Percentiles rank a stretch among this genome's conserved stretches.
These are phyloP conservation scores for Drosophila subobscura DNA, from an alignment of 1,140 invertebrate species.

Conservation along the genomic window DNA sequence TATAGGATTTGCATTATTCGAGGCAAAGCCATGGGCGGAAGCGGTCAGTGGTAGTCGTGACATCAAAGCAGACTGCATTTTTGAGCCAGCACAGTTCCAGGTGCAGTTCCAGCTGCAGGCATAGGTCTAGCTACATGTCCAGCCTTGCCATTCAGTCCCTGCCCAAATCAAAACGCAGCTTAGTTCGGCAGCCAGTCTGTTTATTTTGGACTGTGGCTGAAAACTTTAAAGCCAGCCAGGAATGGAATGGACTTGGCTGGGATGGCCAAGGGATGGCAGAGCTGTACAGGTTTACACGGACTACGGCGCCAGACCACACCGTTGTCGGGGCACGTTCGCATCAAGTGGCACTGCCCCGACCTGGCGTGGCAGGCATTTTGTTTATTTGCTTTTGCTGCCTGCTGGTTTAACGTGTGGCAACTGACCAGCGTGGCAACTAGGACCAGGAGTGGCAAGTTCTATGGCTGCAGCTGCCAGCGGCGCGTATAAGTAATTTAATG, in stretches of 20 bases:
- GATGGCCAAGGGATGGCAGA: too few species aligned
- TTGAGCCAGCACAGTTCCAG: slow-evolving; percentile 8
- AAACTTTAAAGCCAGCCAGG: slow-evolving; percentile 33
- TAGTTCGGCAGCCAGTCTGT: slow-evolving; percentile 45
- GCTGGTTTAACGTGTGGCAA: slow-evolving; percentile 29
- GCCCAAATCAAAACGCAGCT: slow-evolving; percentile 66
- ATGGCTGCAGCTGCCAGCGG: slow-evolving; percentile 35
- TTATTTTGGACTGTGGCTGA: slow-evolving; percentile 37
- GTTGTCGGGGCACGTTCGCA: slow-evolving; percentile 61
- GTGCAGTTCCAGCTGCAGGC: slow-evolving; percentile 6
- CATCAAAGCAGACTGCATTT: slow-evolving; percentile 55
- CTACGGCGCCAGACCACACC: slow-evolving; percentile 36
- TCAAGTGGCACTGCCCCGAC: slow-evolving; percentile 47
- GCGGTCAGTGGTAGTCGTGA: slow-evolving; percentile 21
- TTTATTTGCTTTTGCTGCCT: slow-evolving; percentile 63
- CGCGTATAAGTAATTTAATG: slow-evolving; percentile 70
- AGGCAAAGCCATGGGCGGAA: slow-evolving; percentile 44
- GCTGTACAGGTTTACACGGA: background rate
- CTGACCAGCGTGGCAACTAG: background rate
- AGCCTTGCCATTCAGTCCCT: slow-evolving; percentile 18
- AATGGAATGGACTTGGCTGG: background rate
- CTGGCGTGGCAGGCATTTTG: slow-evolving; percentile 57
- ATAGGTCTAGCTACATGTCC: slow-evolving; percentile 1
- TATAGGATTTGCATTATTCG: slow-evolving; percentile 80
- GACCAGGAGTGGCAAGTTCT: slow-evolving; percentile 31